These are phyloP conservation scores for Ypsolopha sequella DNA, from an alignment of 2,888 invertebrate species.

Conservation along the genomic window DNA sequence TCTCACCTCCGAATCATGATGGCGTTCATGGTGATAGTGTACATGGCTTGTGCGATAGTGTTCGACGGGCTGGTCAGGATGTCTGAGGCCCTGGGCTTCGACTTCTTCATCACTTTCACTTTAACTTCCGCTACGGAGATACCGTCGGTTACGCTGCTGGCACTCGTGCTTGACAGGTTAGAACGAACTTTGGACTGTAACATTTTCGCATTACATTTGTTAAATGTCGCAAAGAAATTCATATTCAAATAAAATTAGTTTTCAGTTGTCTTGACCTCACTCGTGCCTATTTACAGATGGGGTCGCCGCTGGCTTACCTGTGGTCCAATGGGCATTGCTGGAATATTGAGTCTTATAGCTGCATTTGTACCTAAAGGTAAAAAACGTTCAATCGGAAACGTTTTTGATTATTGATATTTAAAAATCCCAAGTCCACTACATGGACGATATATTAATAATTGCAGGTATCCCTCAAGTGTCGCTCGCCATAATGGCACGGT, in stretches of 20 bases:
- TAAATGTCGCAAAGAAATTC: too few species aligned
- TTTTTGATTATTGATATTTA: background rate
- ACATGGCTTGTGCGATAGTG: conserved; percentile 49
- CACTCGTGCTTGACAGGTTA: conserved; percentile 47
- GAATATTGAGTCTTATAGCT: conserved; percentile 36
- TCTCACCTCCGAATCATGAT: conserved; percentile 35
- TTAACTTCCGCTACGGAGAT: conserved; percentile 58
- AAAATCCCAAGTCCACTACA: too few species aligned
- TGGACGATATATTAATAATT: background rate
- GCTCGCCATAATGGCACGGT: conserved; percentile 50
- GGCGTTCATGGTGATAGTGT: conserved; percentile 38
- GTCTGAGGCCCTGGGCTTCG: conserved; percentile 51
- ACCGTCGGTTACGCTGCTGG: conserved; percentile 49
- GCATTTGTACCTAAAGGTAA: conserved; percentile 51
- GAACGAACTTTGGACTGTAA: conserved; percentile 2
- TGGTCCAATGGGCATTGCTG: conserved; percentile 35
- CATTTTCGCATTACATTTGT: too few species aligned
- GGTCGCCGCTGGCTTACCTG: conserved; percentile 47
- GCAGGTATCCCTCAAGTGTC: conserved; percentile 43
- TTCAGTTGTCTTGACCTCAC: too few species aligned
- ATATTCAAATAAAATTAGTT: too few species aligned
- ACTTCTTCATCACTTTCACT: conserved; percentile 60
- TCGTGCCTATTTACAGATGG: conserved; percentile 29
- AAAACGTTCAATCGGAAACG: background rate
- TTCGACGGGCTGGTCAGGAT: conserved; percentile 59